Evolutionary conservation across 2,113 vertebrate genomes (phyloP).

Genomic region (Motacilla tschutschensis): DNA sequence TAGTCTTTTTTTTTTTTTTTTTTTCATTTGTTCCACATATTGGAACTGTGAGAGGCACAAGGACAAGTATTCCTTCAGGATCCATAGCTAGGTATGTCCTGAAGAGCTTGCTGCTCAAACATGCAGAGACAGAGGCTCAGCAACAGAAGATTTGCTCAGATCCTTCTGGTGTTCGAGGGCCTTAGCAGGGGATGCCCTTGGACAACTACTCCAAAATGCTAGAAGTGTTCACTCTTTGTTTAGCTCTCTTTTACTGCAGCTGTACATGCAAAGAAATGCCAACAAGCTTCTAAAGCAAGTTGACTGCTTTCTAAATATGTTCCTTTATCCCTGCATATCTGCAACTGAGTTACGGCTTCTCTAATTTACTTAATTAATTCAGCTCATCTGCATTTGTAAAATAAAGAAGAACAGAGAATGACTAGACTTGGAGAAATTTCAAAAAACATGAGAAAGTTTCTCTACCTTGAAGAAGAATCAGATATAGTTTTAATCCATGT

Average conservation of each 20-base stretch:
- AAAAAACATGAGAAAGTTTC: not conserved
- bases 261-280: not conserved
- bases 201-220: not conserved
- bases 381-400: constrained; percentile 19
- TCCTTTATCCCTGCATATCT: not conserved
- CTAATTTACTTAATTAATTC: constrained; percentile 9
- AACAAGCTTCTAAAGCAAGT: not conserved
- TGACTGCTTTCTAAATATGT: not conserved
- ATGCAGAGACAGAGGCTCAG: not conserved
- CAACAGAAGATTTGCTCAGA: not conserved
- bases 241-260: not conserved
- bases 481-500: not conserved
- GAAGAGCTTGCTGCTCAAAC: not conserved
- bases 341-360: not conserved
- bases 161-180: not conserved
- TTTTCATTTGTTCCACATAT: not conserved
- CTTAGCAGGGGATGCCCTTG: not conserved
- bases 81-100: not conserved
- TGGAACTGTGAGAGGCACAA: not conserved
- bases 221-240: constrained; percentile 9
- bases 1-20: too few species aligned
- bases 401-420: not conserved
- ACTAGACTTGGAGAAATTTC: not conserved
- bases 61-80: not conserved
- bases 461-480: not conserved